Conservation (phyloP, 2,888 invertebrate genomes). For the Macroteleia sp. region DNA sequence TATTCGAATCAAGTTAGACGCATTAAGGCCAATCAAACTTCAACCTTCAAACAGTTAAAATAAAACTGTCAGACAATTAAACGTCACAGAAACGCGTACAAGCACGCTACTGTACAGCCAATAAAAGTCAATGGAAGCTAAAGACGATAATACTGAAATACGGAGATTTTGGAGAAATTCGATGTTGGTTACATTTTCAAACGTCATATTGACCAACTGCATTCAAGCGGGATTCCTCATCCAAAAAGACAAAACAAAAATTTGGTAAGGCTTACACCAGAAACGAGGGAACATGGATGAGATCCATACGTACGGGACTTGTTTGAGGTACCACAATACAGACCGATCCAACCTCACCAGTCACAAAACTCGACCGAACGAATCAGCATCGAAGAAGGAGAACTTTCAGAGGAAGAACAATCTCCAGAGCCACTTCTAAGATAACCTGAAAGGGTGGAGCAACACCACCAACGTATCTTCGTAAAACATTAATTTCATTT, state of each 20-base stretch:
- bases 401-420: neutral
- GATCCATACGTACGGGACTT: constrained; percentile 3
- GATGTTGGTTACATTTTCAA: constrained; percentile 28
- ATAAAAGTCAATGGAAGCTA: constrained; percentile 25
- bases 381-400: neutral
- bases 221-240: neutral
- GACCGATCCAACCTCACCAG: too few relatives aligned
- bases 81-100: constrained; percentile 30
- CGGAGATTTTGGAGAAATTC: constrained; percentile 6
- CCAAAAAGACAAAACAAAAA: too few relatives aligned
- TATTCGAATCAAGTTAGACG: constrained; percentile 16
- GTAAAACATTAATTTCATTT: too few relatives aligned
- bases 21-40: constrained; percentile 11
- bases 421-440: too few relatives aligned
- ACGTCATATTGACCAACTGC: constrained; percentile 24
- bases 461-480: too few relatives aligned
- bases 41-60: too few relatives aligned
- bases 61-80: constrained; percentile 31
- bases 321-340: neutral
- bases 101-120: constrained; percentile 30
- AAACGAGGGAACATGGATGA: too few relatives aligned
- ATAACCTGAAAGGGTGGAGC: too few relatives aligned
- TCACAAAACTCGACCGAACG: neutral
- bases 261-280: too few relatives aligned
- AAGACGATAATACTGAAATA: constrained; percentile 10